These are phyloP conservation scores for Littorina saxatilis DNA, from an alignment of 1,140 invertebrate genomes.

Conservation along the genomic window DNA sequence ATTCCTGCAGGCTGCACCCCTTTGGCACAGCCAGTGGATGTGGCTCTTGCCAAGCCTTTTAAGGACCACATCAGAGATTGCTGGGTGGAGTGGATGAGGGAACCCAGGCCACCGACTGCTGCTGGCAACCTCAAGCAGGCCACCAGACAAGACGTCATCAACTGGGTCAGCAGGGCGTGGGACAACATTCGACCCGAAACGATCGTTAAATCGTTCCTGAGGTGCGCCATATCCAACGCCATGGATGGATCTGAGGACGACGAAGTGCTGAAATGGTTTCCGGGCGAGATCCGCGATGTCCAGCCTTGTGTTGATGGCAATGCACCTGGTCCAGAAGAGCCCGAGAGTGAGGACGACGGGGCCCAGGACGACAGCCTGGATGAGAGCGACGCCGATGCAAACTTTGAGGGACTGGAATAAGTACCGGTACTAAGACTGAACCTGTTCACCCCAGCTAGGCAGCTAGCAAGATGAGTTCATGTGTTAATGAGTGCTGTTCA, in stretches of 20 bases:
- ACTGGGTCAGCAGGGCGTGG: no score
- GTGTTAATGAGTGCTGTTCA: background rate
- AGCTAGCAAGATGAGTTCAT: no score
- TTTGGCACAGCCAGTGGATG: background rate
- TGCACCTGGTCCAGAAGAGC: background rate
- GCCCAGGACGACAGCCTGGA: no score
- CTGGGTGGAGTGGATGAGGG: no score
- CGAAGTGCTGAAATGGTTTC: background rate
- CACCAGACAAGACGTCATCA: background rate
- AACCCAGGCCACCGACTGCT: no score
- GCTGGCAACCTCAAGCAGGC: background rate
- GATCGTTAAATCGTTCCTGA: no score
- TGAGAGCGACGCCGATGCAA: no score
- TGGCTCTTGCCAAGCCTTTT: background rate
- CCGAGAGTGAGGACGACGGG: no score
- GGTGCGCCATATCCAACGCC: background rate
- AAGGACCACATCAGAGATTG: background rate
- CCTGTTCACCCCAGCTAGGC: no score
- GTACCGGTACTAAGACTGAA: no score
- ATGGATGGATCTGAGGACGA: background rate
- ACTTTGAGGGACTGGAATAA: no score
- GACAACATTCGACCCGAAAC: no score
- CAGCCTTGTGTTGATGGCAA: background rate
- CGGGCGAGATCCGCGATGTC: background rate
- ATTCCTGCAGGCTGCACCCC: background rate